These are phyloP conservation scores for Cenopis cana DNA, from an alignment of 2,888 invertebrate species.

Conservation along the genomic window DNA sequence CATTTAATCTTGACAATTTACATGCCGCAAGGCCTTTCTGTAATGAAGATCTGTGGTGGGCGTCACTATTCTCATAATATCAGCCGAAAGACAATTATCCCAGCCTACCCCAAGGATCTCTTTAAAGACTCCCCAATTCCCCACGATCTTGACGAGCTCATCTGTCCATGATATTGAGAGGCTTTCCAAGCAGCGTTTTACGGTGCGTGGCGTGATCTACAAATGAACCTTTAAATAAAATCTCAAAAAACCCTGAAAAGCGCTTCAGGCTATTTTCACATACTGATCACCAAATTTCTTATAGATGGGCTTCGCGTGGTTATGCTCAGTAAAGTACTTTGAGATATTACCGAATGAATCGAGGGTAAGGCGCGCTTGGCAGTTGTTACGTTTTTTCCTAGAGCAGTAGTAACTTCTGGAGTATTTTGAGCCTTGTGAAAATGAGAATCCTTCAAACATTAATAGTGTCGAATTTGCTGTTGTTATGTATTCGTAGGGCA, in stretches of 20 bases:
- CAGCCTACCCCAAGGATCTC: too few relatives aligned
- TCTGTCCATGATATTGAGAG: too few relatives aligned
- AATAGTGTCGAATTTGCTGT: constrained; percentile 44
- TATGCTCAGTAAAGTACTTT: constrained; percentile 12
- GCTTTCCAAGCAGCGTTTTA: too few relatives aligned
- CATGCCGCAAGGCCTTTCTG: too few relatives aligned
- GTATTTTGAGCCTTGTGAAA: constrained; percentile 46
- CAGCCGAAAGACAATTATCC: too few relatives aligned
- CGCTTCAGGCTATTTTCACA: constrained; percentile 10
- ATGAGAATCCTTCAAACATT: constrained; percentile 49
- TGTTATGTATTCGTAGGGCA: constrained; percentile 44
- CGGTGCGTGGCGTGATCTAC: too few relatives aligned
- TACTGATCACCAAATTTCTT: constrained; percentile 12
- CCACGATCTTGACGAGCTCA: too few relatives aligned
- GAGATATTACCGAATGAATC: constrained; percentile 13
- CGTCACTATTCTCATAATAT: too few relatives aligned
- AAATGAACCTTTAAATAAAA: neutral
- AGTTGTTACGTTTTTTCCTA: constrained; percentile 38
- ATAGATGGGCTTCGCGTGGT: constrained; percentile 19
- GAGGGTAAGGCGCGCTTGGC: constrained; percentile 9
- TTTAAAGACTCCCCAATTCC: too few relatives aligned
- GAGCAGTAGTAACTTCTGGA: constrained; percentile 42
- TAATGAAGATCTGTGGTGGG: too few relatives aligned
- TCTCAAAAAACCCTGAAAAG: neutral
- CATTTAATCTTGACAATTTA: too few relatives aligned